phyloP scores from a whole-genome alignment of 2,113 vertebrate species.

The Cyanoramphus novaezelandiae region DNA sequence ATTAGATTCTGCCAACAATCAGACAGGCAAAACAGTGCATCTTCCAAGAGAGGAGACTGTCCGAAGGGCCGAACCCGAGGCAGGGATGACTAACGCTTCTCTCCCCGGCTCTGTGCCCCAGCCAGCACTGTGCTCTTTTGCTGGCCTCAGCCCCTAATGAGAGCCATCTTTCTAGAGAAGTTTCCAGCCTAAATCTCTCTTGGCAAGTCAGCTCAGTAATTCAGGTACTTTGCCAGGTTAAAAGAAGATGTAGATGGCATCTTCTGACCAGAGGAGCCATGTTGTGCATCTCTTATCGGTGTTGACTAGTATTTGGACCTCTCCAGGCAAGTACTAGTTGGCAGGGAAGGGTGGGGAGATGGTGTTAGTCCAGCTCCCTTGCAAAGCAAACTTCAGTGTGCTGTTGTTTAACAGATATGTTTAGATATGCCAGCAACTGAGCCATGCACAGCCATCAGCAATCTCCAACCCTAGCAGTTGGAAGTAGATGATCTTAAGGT shows the following conservation, averaged over 20 bases:
- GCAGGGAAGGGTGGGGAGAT: not conserved
- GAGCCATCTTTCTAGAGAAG: conserved; percentile 42
- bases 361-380: not conserved
- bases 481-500: not conserved
- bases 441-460: not conserved
- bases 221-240: conserved; percentile 23
- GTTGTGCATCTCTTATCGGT: not conserved
- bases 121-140: conserved; percentile 9
- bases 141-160: not conserved
- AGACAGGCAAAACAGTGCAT: not conserved
- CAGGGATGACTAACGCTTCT: not conserved
- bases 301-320: not conserved
- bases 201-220: not conserved
- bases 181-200: conserved; percentile 26
- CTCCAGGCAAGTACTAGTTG: not conserved
- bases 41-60: conserved; percentile 4
- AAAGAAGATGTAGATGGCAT: conserved; percentile 9
- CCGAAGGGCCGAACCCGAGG: not conserved
- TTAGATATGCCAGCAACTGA: not conserved
- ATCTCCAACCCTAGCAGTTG: not conserved
- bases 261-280: not conserved
- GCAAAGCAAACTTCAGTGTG: not conserved
- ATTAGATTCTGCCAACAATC: not conserved
- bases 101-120: not conserved
- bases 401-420: not conserved